A percentile compares a stretch with the other conserved stretches of the same genome.
These are phyloP conservation scores for Catonia carolina DNA, from an alignment of 2,888 invertebrate genomes.

Conservation along the genomic window DNA sequence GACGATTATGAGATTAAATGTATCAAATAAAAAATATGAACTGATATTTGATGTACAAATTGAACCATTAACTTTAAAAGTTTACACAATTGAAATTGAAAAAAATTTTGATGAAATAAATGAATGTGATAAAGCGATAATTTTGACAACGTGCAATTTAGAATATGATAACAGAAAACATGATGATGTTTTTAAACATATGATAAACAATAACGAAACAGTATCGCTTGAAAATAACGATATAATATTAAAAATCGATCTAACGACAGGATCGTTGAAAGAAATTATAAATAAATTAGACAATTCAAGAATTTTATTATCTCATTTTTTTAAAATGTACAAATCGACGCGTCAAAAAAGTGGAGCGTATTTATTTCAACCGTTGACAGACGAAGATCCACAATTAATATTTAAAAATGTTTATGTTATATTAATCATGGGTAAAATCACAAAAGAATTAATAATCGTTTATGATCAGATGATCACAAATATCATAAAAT, in stretches of 20 bases:
- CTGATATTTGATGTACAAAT: conserved; percentile 70
- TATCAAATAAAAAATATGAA: conserved; percentile 47
- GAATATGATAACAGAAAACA: no score
- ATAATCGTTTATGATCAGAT: conserved; percentile 75
- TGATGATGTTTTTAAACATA: no score
- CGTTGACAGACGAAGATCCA: conserved; percentile 58
- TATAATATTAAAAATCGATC: no score
- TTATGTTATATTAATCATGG: conserved; percentile 75
- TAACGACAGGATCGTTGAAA: no score
- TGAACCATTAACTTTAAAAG: conserved; percentile 66
- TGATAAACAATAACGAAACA: no score
- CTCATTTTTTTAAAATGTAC: conserved; percentile 8
- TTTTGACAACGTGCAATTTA: conserved; percentile 33
- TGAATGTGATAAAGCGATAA: no score
- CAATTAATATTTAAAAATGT: conserved; percentile 65
- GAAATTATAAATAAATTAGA: no score
- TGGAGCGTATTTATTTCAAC: conserved; percentile 27
- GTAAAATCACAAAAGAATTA: conserved; percentile 75
- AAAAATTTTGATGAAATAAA: no score
- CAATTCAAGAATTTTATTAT: no score
- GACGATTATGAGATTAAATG: conserved; percentile 51
- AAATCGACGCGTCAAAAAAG: conserved; percentile 10
- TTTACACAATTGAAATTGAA: conserved; percentile 46
- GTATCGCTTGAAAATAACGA: no score
- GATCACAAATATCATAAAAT: conserved; percentile 67